Conservation (phyloP, 2,888 invertebrate genomes). For the Eilema griseolum region DNA sequence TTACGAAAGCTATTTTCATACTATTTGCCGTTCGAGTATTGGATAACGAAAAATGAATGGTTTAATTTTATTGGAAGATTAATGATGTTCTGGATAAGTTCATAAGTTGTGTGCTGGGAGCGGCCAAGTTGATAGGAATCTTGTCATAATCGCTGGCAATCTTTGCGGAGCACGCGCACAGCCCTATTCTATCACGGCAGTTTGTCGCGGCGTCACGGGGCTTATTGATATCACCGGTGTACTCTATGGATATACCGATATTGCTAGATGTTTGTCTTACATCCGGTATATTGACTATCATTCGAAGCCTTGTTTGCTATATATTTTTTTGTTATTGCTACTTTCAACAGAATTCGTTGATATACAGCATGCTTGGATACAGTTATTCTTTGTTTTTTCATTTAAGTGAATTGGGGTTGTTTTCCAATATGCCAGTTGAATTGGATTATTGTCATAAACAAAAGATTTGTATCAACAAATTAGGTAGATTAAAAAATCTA, state of each 20-base stretch:
- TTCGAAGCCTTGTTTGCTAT: slow-evolving; percentile 60
- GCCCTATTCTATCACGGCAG: slow-evolving; percentile 59
- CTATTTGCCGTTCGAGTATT: slow-evolving; percentile 37
- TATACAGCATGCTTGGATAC: slow-evolving; percentile 59
- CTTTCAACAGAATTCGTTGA: slow-evolving; percentile 65
- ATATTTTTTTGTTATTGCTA: slow-evolving; percentile 69
- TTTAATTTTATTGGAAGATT: slow-evolving; percentile 48
- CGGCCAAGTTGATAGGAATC: slow-evolving; percentile 53
- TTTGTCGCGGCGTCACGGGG: slow-evolving; percentile 58
- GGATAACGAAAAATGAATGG: slow-evolving; percentile 27
- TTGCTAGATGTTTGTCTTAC: slow-evolving; percentile 79
- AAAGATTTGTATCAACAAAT: slow-evolving; percentile 54
- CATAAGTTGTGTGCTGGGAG: slow-evolving; percentile 31
- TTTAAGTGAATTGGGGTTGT: slow-evolving; percentile 55
- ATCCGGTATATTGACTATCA: slow-evolving; percentile 69
- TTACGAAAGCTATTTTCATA: slow-evolving; percentile 49
- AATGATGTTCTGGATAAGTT: slow-evolving; percentile 40
- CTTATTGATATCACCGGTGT: slow-evolving; percentile 72
- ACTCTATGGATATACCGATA: slow-evolving; percentile 68
- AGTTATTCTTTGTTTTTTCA: slow-evolving; percentile 69
- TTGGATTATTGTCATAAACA: slow-evolving; percentile 61
- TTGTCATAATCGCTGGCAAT: slow-evolving; percentile 70
- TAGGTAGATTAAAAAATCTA: slow-evolving; percentile 45
- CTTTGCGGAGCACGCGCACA: slow-evolving; percentile 66
- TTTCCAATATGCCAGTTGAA: slow-evolving; percentile 60